Base-by-base conservation (phyloP, 2,113 vertebrate genomes). In the Rhegmatorhina hoffmannsi region DNA sequence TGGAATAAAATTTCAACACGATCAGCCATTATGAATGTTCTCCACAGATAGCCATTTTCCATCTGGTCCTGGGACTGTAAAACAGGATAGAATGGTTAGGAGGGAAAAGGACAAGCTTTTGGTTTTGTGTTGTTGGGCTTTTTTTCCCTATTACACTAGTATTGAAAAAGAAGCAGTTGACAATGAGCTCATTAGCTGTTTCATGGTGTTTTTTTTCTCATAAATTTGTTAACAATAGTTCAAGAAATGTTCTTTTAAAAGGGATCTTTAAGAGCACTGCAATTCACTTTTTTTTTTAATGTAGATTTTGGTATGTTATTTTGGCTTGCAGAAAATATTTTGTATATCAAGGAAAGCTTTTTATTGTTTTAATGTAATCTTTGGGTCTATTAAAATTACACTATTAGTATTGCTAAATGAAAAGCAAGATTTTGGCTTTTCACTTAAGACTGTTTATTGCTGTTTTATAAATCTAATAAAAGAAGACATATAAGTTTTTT, bases 401-500 rank as follows among this genome's bases (percentile, higher is more conserved):
- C 2, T 46, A 7, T 29, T 46, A 59, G 7, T 56, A 28, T 18
- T 52, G 28, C 6, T n/a, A 76, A 79, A 89, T 25, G 0, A 73
- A 87, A 74, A 13, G 4, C 18, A 60, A 84, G 16, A 6, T 66
- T 91, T 69, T 77, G 5, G 1, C 7, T 69, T 89, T 87, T 73
- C 10, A 34, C 4, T 63, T 62, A 52, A 4, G 13, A 33, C 1
- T 19, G 2, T n/a, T 58, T 44, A 40, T 20, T 3, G 0, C 44
- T 19, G 28, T 69, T 31, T 21, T 2, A 31, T 79, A 28, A 50
- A 31, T 58, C 5, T n/a, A 26, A 82, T 44, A 4, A 13, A 66
- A 53, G 4, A 60, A 38, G 7, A 38, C 10, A 9, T 2, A 0
- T 29, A 62, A 47, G 2, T 76, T 64, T 24, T 7, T 19, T 16